These are phyloP conservation scores for Macaca mulatta DNA, from an alignment of 2,113 vertebrate species.

Conservation along the genomic window DNA sequence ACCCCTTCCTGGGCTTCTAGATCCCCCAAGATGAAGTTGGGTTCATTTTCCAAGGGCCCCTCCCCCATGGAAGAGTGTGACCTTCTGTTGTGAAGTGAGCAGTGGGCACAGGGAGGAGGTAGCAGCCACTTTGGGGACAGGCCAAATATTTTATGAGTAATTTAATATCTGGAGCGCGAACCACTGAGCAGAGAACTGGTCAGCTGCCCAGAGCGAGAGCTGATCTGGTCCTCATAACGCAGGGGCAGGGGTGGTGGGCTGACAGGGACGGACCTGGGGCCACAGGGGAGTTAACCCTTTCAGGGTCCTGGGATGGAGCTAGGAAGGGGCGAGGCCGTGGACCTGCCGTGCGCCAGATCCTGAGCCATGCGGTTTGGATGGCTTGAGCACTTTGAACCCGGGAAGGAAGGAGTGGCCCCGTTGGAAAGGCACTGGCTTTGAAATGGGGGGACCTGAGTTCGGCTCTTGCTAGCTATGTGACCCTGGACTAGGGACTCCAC, in stretches of 20 bases:
- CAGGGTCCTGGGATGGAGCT: neutral
- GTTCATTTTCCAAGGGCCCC: constrained; percentile 69
- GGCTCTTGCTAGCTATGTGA: neutral
- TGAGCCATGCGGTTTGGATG: rapidly evolving
- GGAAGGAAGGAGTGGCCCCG: neutral
- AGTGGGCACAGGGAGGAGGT: constrained; percentile 47
- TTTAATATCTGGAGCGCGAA: constrained; percentile 88
- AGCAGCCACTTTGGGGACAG: constrained; percentile 77
- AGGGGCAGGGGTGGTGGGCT: constrained; percentile 32
- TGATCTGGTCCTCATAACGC: constrained; percentile 78
- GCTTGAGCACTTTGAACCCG: neutral
- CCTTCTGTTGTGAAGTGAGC: constrained; percentile 79
- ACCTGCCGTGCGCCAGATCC: rapidly evolving
- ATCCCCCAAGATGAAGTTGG: constrained; percentile 44
- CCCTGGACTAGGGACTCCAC: neutral
- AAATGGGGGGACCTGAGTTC: neutral
- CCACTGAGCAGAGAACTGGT: constrained; percentile 79
- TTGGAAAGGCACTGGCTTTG: neutral
- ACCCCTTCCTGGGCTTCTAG: neutral
- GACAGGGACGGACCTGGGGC: neutral
- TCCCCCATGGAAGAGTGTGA: constrained; percentile 77
- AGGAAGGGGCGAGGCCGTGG: neutral
- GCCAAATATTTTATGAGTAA: constrained; percentile 88
- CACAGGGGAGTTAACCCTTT: constrained; percentile 75
- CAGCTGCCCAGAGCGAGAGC: constrained; percentile 69